Evolutionary conservation across 2,888 invertebrate genomes (phyloP), one percentile per base, ranked within the genome.

Genomic region (Cephalotes varians): DNA sequence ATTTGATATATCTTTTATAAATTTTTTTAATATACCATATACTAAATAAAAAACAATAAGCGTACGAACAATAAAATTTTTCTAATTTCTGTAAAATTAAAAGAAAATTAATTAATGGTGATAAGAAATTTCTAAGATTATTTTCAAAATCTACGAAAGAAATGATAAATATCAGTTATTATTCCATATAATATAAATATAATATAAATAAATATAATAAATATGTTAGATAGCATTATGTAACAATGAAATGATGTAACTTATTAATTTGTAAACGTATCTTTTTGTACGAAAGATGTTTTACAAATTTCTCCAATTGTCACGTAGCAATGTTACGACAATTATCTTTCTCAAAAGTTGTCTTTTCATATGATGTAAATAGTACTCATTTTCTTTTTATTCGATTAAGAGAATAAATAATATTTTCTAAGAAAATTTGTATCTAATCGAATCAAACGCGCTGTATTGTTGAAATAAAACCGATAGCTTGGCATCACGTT

Each of bases 391-490:
- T 0, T 21, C 7, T 40, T 64, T 40, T 25, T 21, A 44, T 65
- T 47, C 4, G 40, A 40, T 15, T 40, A 64, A 15, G 3, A 65
- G 4, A 64, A 40, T 64, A n/a, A 3, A 37, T 5, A 1, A 37
- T 2, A 15, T 44, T 44, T 18, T 15, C 40, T 7, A 44, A 3
- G 18, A 40, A 40, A 40, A n/a, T n/a, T n/a, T n/a, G n/a, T 18
- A 65, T 44, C 18, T 65, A 65, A 69, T 4, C 12, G 18, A 18
- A 54, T 56, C 2, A 10, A 21, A 40, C 7, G 18, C 37, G 1
- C 44, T 44, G 47, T 34, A 86, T 84, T 82, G 82, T 40, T 77
- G 34, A 69, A 81, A 37, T n/a, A 44, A 71, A 71, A 10, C 28
- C 54, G 0, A 71, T 81, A 56, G 12, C 9, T n/a, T 40, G 15